Conservation (phyloP, 2,113 vertebrate species). For the Eidolon helvum region DNA sequence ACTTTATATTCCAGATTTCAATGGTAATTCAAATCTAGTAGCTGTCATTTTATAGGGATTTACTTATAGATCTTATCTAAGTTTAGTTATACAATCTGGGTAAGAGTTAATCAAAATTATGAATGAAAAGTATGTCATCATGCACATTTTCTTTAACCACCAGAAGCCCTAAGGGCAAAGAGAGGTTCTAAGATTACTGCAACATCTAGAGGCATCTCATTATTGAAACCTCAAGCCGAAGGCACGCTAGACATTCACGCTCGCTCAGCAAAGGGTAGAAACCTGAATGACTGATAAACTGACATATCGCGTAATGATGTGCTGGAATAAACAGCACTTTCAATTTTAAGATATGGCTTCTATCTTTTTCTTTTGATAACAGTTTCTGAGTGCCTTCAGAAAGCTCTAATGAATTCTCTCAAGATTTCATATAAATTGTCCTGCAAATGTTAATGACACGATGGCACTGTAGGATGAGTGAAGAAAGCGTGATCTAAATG, state of each 20-base stretch:
- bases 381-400: neutral
- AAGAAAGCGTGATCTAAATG: neutral
- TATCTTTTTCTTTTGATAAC: neutral
- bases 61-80: neutral
- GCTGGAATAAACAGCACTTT: neutral
- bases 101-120: neutral
- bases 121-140: neutral
- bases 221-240: neutral
- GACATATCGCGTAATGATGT: neutral
- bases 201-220: neutral
- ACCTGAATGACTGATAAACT: neutral
- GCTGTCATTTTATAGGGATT: neutral
- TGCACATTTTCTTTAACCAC: neutral
- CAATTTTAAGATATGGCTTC: neutral
- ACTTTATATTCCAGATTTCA: neutral
- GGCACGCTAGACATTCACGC: neutral
- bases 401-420: neutral
- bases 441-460: neutral
- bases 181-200: neutral
- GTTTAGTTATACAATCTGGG: neutral
- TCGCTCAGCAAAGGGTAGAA: neutral
- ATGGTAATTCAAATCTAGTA: neutral
- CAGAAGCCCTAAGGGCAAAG: neutral
- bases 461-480: neutral
- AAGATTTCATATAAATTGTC: neutral